Conservation (phyloP, 2,113 vertebrate genomes). For the Phylloscopus trochiloides region DNA sequence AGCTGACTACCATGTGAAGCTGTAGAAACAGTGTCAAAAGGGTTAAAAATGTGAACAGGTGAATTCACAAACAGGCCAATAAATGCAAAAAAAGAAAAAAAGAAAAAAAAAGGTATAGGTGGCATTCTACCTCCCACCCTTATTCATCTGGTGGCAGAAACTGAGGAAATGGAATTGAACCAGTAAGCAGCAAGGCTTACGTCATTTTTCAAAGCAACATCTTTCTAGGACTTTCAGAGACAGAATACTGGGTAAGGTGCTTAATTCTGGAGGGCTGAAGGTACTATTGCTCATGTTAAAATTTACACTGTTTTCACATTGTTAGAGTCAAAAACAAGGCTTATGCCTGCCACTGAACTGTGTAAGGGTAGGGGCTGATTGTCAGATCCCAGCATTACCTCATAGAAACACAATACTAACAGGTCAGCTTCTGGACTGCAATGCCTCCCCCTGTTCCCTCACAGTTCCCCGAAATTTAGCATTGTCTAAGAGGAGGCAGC, state of each 20-base stretch:
- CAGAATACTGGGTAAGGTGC: not conserved
- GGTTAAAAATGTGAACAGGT: not conserved
- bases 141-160: not conserved
- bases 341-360: not conserved
- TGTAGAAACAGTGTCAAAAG: not conserved
- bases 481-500: not conserved
- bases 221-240: not conserved
- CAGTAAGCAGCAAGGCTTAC: not conserved
- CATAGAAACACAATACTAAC: not conserved
- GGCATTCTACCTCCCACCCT: not conserved
- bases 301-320: not conserved
- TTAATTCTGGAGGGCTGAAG: not conserved
- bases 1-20: not conserved
- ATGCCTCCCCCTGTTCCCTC: not conserved
- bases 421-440: not conserved
- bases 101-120: not conserved
- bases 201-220: not conserved
- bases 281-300: not conserved
- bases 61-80: not conserved
- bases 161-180: not conserved
- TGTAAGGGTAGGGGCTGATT: not conserved
- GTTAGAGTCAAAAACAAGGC: not conserved
- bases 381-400: not conserved
- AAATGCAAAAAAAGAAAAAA: not conserved
- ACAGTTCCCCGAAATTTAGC: fast-evolving